Conservation (phyloP, 2,113 vertebrate species). For the Raja brachyura region DNA sequence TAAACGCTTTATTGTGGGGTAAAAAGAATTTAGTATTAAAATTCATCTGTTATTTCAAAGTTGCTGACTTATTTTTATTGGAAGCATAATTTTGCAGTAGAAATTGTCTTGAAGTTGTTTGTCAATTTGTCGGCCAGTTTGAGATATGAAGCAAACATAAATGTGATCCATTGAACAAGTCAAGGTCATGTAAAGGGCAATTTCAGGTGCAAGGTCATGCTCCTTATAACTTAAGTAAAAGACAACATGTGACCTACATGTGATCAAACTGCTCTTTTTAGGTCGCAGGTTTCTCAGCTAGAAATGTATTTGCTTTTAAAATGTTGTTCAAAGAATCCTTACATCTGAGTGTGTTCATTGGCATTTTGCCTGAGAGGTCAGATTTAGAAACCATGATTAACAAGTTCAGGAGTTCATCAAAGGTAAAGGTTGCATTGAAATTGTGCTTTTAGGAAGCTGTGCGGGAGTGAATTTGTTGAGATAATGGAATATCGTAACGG, state of each 20-base stretch:
- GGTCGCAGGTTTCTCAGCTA: not conserved
- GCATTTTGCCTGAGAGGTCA: conserved; percentile 22
- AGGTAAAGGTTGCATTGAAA: not conserved
- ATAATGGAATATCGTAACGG: not conserved
- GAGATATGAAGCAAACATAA: not conserved
- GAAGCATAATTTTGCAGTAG: too few species aligned
- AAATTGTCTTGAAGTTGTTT: not conserved
- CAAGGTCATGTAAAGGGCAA: not conserved
- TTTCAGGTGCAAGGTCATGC: not conserved
- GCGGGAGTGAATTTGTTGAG: not conserved
- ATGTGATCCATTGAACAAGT: not conserved
- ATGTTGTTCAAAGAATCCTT: not conserved
- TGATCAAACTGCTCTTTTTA: conserved; percentile 13
- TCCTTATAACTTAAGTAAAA: not conserved
- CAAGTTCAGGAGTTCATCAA: not conserved
- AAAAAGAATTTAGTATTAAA: not conserved
- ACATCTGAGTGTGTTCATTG: not conserved
- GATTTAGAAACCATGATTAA: conserved; percentile 10
- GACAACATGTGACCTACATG: not conserved
- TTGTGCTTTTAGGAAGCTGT: not conserved
- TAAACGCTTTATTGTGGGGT: not conserved
- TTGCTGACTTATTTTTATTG: not conserved
- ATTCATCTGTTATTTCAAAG: not conserved
- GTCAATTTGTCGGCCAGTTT: not conserved
- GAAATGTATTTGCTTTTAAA: conserved; percentile 8